phyloP scores from a whole-genome alignment of 2,797 vertebrate species.

The Fringilla coelebs region DNA sequence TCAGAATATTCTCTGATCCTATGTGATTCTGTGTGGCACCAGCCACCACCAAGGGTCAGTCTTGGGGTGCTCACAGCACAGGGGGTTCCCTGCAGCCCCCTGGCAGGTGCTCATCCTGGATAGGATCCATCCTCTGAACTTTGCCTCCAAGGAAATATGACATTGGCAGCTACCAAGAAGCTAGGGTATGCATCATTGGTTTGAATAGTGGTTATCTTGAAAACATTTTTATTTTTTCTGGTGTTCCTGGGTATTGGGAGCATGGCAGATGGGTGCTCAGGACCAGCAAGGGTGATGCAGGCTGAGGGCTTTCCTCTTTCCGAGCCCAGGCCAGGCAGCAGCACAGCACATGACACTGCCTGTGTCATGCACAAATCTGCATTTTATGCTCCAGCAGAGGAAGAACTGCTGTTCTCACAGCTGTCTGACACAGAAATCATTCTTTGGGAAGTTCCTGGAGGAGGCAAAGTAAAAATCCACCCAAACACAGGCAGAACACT shows the following conservation, averaged over 20 bases:
- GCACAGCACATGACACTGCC: neutral
- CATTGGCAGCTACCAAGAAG: neutral
- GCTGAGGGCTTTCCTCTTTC: neutral
- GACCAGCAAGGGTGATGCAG: neutral
- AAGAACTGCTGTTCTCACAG: neutral
- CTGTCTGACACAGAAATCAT: neutral
- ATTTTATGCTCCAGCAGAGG: neutral
- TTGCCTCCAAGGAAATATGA: neutral
- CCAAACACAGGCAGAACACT: neutral
- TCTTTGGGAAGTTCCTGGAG: neutral
- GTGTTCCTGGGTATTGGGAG: neutral
- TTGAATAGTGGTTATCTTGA: neutral
- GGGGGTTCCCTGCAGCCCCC: neutral
- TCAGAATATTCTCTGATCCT: neutral
- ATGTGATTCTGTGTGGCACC: neutral
- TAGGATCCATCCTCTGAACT: neutral
- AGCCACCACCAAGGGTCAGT: neutral
- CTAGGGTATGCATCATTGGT: accelerated
- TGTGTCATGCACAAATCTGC: neutral
- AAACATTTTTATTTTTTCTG: neutral
- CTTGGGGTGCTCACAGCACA: neutral
- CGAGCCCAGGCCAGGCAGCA: neutral
- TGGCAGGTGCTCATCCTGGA: neutral
- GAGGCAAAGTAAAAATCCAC: neutral
- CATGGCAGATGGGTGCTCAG: neutral